Conservation (phyloP, 2,113 vertebrate genomes). For the Hippocampus guttulatus region DNA sequence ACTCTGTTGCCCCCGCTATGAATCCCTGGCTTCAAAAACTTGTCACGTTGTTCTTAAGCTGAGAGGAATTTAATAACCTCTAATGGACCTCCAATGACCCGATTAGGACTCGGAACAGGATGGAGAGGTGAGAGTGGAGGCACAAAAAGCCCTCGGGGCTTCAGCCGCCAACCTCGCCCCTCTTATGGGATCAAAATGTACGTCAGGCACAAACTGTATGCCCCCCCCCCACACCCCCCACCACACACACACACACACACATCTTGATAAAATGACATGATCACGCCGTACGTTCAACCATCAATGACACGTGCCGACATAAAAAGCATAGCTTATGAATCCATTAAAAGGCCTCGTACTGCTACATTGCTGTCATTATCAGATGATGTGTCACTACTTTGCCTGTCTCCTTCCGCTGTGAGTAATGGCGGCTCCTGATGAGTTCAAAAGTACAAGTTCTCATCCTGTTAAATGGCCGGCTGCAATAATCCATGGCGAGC, state of each 20-base stretch:
- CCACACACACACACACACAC: not conserved
- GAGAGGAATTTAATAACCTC: conserved; percentile 39
- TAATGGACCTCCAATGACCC: conserved; percentile 26
- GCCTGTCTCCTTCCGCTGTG: conserved; percentile 38
- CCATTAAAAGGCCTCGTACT: conserved; percentile 65
- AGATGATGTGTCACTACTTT: conserved; percentile 57
- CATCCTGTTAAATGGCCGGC: conserved; percentile 38
- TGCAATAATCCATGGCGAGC: conserved; percentile 28
- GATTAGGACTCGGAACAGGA: conserved; percentile 20
- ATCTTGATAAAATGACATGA: conserved; percentile 57
- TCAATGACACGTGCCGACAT: conserved; percentile 46
- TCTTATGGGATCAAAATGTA: conserved; percentile 55
- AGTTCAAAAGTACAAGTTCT: conserved; percentile 44
- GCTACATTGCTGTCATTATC: conserved; percentile 65
- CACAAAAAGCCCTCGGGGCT: conserved; percentile 39
- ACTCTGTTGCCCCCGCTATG: conserved; percentile 27
- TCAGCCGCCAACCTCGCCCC: conserved; percentile 33
- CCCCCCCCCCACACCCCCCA: conserved; percentile 15
- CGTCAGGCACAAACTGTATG: conserved; percentile 55
- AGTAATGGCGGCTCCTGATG: conserved; percentile 40
- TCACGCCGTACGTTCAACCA: conserved; percentile 48
- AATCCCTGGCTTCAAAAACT: conserved; percentile 36
- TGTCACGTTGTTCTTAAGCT: conserved; percentile 31
- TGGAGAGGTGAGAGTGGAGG: conserved; percentile 11
- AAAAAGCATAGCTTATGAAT: conserved; percentile 68